These are phyloP conservation scores for Cylloceria caligata DNA, from an alignment of 2,888 invertebrate species.

Conservation along the genomic window DNA sequence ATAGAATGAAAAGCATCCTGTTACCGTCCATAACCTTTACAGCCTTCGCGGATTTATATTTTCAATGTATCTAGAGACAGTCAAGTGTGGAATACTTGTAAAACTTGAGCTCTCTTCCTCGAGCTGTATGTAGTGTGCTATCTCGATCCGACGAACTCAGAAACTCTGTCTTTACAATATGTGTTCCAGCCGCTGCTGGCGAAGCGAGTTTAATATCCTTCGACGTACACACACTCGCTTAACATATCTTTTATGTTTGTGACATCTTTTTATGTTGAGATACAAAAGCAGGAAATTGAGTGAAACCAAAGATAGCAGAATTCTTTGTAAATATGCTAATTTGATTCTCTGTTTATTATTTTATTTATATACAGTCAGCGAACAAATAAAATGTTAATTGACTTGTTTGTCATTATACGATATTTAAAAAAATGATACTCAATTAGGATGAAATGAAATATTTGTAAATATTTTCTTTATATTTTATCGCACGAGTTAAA, in stretches of 20 bases:
- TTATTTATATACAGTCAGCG: neutral
- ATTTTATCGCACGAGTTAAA: neutral
- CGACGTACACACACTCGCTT: neutral
- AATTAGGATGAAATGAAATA: too few relatives aligned
- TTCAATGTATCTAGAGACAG: slow-evolving; percentile 1
- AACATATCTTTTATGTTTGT: neutral
- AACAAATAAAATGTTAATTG: neutral
- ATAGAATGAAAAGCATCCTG: slow-evolving; percentile 23
- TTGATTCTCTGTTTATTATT: neutral
- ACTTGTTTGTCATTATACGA: neutral
- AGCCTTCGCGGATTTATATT: slow-evolving; percentile 30
- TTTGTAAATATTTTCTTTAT: neutral
- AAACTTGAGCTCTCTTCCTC: neutral
- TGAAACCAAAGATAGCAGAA: neutral
- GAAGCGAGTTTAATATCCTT: slow-evolving; percentile 13
- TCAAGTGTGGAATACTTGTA: slow-evolving; percentile 25
- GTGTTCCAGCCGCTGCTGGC: neutral
- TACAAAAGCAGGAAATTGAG: neutral
- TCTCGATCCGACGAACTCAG: slow-evolving; percentile 7
- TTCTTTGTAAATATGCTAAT: neutral
- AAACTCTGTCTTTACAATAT: slow-evolving; percentile 6
- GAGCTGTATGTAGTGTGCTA: slow-evolving; percentile 1
- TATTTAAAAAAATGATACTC: neutral
- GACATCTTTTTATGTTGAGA: neutral
- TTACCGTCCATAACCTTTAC: slow-evolving; percentile 9